phyloP scores from a whole-genome alignment of 2,113 vertebrate species.

The Phylloscopus trochilus region DNA sequence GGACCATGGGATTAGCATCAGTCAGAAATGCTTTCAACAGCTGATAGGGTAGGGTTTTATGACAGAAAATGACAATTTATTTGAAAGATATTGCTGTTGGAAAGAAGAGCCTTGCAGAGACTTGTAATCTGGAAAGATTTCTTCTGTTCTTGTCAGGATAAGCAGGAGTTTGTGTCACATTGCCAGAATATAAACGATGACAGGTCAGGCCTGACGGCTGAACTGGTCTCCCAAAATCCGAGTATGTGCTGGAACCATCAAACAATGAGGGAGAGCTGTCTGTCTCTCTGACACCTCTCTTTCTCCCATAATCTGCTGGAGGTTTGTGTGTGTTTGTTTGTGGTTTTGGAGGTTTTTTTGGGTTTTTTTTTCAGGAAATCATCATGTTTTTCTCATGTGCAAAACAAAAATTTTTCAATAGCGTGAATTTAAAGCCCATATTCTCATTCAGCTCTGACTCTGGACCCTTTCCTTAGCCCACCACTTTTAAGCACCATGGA shows the following conservation, averaged over 20 bases:
- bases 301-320: background rate
- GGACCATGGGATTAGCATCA: fast-evolving
- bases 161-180: background rate
- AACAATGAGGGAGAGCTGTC: background rate
- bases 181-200: background rate
- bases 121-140: background rate
- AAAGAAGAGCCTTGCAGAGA: background rate
- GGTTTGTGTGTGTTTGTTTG: background rate
- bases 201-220: background rate
- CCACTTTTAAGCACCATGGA: background rate
- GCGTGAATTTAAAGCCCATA: background rate
- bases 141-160: background rate
- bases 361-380: background rate
- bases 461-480: background rate
- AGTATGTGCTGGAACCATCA: background rate
- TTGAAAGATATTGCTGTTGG: background rate
- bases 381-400: background rate
- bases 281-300: background rate
- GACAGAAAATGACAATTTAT: background rate
- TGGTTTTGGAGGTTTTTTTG: background rate
- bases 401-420: background rate
- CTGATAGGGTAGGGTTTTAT: background rate
- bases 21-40: background rate
- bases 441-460: background rate
- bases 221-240: background rate